Percentiles rank a stretch among this genome's conserved stretches.
Evolutionary conservation across 2,888 invertebrate genomes (phyloP).

Genomic region (Hirtodrosophila histrioides): DNA sequence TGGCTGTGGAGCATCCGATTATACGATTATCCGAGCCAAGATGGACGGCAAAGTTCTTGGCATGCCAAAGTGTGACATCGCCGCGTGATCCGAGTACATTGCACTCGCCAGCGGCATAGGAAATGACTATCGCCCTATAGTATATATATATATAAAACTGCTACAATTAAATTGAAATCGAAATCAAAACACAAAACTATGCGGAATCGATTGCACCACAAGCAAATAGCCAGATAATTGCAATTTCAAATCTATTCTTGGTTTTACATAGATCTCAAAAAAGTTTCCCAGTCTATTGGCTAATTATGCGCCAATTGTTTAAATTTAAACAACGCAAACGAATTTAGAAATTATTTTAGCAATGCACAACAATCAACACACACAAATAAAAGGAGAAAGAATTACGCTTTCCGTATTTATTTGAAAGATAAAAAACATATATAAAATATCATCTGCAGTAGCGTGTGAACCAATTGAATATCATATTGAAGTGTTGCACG

Average conservation of each 20-base stretch:
- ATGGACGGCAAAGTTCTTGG: slow-evolving; percentile 56
- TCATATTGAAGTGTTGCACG: slow-evolving; percentile 28
- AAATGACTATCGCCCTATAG: slow-evolving; percentile 19
- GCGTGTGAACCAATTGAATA: slow-evolving; percentile 65
- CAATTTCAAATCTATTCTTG: slow-evolving; percentile 71
- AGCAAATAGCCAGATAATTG: slow-evolving; percentile 56
- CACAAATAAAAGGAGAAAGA: slow-evolving; percentile 9
- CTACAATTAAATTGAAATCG: slow-evolving; percentile 66
- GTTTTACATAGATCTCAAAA: slow-evolving; percentile 2
- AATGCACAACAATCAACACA: slow-evolving; percentile 31
- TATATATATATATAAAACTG: not conserved
- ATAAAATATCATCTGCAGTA: slow-evolving; percentile 11
- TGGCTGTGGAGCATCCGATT: slow-evolving; percentile 22
- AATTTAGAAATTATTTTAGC: slow-evolving; percentile 58
- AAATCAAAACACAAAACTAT: slow-evolving; percentile 80
- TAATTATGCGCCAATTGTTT: slow-evolving; percentile 64
- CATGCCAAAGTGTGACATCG: slow-evolving; percentile 73
- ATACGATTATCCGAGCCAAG: slow-evolving; percentile 21
- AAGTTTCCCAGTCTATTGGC: slow-evolving; percentile 20
- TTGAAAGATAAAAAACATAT: slow-evolving; percentile 17
- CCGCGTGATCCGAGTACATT: slow-evolving; percentile 72
- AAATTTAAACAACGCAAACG: slow-evolving; percentile 39
- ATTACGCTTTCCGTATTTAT: slow-evolving; percentile 58
- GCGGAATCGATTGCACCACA: slow-evolving; percentile 80
- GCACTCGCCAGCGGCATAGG: slow-evolving; percentile 52